Evolutionary conservation across 2,113 vertebrate species (phyloP).

Genomic region (Tetraodon nigroviridis): DNA sequence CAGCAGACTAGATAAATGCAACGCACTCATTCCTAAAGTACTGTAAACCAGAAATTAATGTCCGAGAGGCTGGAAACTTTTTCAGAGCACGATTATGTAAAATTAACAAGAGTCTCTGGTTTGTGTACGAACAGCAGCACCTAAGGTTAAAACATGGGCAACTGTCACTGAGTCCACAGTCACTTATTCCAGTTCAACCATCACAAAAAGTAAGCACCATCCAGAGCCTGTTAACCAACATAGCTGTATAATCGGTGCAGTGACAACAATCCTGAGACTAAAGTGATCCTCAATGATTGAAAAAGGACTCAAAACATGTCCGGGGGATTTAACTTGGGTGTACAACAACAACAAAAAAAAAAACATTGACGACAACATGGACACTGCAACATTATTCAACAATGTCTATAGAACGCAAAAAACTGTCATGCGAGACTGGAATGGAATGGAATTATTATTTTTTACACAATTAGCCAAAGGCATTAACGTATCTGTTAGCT

Average conservation of each 20-base stretch:
- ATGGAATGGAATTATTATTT: too few species aligned
- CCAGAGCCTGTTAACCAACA: background rate
- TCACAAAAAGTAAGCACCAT: background rate
- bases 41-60: background rate
- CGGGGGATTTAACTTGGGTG: constrained; percentile 1
- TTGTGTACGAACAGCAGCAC: too few species aligned
- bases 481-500: constrained; percentile 36
- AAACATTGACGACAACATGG: background rate
- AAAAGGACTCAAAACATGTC: constrained; percentile 1
- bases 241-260: background rate
- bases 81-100: too few species aligned
- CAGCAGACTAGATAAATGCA: constrained; percentile 7
- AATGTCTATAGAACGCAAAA: background rate
- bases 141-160: constrained; percentile 5
- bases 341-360: background rate
- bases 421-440: too few species aligned
- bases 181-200: constrained; percentile 4
- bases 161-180: constrained; percentile 34
- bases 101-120: too few species aligned
- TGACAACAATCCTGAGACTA: background rate
- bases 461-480: constrained; percentile 2
- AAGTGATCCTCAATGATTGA: background rate
- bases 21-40: too few species aligned
- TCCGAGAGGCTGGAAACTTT: too few species aligned
- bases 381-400: background rate